Base-by-base conservation (phyloP, 2,888 invertebrate species). In the Andrena bicolor region DNA sequence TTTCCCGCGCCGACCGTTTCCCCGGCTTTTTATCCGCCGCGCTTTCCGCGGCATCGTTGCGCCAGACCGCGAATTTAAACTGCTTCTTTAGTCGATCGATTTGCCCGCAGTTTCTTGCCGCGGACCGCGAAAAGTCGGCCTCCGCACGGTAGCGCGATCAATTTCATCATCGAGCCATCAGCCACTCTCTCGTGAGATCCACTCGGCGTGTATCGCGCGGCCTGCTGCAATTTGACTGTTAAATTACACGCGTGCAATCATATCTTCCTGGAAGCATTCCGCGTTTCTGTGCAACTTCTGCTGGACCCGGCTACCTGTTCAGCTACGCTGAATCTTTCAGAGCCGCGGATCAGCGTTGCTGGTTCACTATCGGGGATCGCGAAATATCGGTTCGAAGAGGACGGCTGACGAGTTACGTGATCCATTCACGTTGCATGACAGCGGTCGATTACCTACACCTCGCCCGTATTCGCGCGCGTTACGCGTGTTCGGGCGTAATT, bases 401-500 rank as follows among this genome's bases (percentile, higher is more conserved):
- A 51, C 1, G 58, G 28, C 53, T 51, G 64, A 76, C 72, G 51
- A 68, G 79, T 72, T 79, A 58, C 76, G 64, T 28, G 83, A 61
- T 63, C 69, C 80, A 74, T 83, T 71, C 80, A 72, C 81, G 78
- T 86, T 82, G 79, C 80, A 82, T 83, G 88, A 90, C 90, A 89
- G 87, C 71, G 61, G 64, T 66, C 84, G 84, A 90, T 89, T 88
- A 35, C 35, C 35, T 35, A 85, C 84, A 85, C 72, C 63, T 77
- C 69, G 78, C 58, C 23, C 65, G 75, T 80, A 84, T 84, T 80
- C 86, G 85, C 82, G 86, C 83, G 81, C 53, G 78, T 77, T 80
- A 83, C 79, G 79, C 86, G 79, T 88, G 90, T 89, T 87, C 84
- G 86, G 76, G 78, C 51, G 83, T 90, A 90, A 91, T 90, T 90